Conservation (phyloP, 2,797 vertebrate species). For the Poecilia picta region DNA sequence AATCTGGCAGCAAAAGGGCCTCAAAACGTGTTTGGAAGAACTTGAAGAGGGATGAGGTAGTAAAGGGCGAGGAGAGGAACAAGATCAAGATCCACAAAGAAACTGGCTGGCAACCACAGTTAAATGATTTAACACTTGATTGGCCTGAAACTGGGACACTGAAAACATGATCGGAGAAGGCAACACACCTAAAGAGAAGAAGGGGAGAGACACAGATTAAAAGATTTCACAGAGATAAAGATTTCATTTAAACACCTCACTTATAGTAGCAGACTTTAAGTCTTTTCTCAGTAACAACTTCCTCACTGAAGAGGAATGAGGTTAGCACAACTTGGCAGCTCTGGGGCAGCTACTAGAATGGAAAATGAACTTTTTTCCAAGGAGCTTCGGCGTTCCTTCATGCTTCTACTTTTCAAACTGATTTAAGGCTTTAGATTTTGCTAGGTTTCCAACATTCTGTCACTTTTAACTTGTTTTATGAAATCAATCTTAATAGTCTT, state of each 20-base stretch:
- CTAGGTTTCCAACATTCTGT: not conserved
- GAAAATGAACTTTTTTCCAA: not conserved
- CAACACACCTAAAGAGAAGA: too few species aligned
- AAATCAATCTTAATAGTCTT: too few species aligned
- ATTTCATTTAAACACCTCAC: not conserved
- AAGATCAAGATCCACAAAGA: not conserved
- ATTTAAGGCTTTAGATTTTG: not conserved
- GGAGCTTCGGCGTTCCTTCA: not conserved
- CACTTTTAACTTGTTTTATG: not conserved
- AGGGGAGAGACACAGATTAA: too few species aligned
- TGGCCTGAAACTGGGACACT: not conserved
- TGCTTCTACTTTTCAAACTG: not conserved
- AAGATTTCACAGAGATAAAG: too few species aligned
- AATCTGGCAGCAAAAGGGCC: constrained; percentile 48
- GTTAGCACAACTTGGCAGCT: not conserved
- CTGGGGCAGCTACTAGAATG: not conserved
- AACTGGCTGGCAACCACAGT: not conserved
- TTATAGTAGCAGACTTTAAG: not conserved
- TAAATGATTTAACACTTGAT: not conserved
- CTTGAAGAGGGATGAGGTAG: constrained; percentile 49
- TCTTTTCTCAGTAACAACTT: not conserved
- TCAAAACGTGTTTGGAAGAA: constrained; percentile 31
- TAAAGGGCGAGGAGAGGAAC: constrained; percentile 48
- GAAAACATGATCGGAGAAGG: not conserved
- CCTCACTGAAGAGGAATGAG: not conserved